A percentile compares a stretch with the other conserved stretches of the same genome.
These are phyloP conservation scores for Pachypsylla venusta DNA, from an alignment of 1,140 invertebrate genomes.

Conservation along the genomic window DNA sequence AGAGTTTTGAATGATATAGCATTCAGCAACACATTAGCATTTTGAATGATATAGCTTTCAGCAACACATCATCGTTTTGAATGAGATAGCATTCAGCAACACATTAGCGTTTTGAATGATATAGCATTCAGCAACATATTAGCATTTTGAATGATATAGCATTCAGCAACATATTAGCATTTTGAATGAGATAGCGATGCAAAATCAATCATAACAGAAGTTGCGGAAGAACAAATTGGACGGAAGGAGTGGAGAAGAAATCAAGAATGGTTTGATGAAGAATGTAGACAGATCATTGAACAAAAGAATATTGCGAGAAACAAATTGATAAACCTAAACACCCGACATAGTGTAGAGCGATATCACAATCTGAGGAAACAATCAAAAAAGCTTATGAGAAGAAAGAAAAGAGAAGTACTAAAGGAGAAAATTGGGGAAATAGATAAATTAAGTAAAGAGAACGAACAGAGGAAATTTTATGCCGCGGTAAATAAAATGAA, in stretches of 20 bases:
- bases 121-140: too few species aligned
- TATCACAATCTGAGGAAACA: slow-evolving; percentile 3
- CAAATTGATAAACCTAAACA: slow-evolving; percentile 4
- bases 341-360: slow-evolving; percentile 4
- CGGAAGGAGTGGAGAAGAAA: slow-evolving; percentile 8
- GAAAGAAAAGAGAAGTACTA: slow-evolving; percentile 14
- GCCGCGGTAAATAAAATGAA: slow-evolving; percentile 7
- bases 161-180: too few species aligned
- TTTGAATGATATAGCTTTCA: too few species aligned
- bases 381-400: slow-evolving; percentile 11
- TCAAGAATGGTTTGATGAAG: slow-evolving; percentile 15
- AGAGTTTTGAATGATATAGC: too few species aligned
- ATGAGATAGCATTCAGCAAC: too few species aligned
- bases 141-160: too few species aligned
- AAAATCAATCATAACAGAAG: too few species aligned
- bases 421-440: slow-evolving; percentile 11
- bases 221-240: too few species aligned
- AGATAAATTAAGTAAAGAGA: slow-evolving; percentile 9
- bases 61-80: too few species aligned
- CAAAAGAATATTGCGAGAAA: slow-evolving; percentile 11
- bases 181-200: too few species aligned
- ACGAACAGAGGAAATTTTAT: slow-evolving; percentile 7
- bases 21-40: too few species aligned
- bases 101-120: too few species aligned
- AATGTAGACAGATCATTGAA: slow-evolving; percentile 11